Base-by-base conservation (phyloP, 2,113 vertebrate genomes). In the Chlamydotis undulata region DNA sequence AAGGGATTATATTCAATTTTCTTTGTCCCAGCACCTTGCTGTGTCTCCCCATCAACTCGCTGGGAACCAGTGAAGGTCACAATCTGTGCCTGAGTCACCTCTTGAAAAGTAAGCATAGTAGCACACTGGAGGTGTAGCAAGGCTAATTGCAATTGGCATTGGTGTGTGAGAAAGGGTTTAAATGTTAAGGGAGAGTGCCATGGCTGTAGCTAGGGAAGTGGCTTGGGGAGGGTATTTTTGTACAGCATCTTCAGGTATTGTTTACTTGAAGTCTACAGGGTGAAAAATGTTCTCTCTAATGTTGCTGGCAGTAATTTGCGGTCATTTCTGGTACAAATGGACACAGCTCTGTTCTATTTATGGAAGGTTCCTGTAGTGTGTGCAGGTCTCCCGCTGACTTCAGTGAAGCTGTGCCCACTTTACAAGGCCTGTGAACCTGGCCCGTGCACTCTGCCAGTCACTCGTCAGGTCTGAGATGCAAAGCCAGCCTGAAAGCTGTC, bases 291-390 rank as follows among this genome's bases (percentile, higher is more conserved):
- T 88, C 64, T 64, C 76, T 95, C 68, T 78, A 67, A 83, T 14
- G 17, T 56, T 59, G 68, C 69, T 95, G 92, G 95, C 85, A 93
- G 73, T 84, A 75, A 64, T 88, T 87, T 84, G 53, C 49, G 55
- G 83, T 83, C 71, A 50, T 95, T 96, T 92, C 88, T 96, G 80
- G 80, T 95, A 83, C 73, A 90, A 95, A 89, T 86, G 90, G 78
- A 64, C 83, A 77, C 53, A n/a, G 67, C 41, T 83, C 80, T 61
- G 31, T 79, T 92, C 91, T 92, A 79, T 91, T 94, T 96, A 39
- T 94, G 90, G 91, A 73, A 96, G 67, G 45, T 55, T 82, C 28
- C 83, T 93, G 67, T 59, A 79, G 83, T 57, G n/a, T 63, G 83
- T 82, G 77, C 80, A 52, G 70, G 55, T 76, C 39, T 95, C 91